phyloP scores from a whole-genome alignment of 2,797 vertebrate species.

The Pseudomugil tenellus region DNA sequence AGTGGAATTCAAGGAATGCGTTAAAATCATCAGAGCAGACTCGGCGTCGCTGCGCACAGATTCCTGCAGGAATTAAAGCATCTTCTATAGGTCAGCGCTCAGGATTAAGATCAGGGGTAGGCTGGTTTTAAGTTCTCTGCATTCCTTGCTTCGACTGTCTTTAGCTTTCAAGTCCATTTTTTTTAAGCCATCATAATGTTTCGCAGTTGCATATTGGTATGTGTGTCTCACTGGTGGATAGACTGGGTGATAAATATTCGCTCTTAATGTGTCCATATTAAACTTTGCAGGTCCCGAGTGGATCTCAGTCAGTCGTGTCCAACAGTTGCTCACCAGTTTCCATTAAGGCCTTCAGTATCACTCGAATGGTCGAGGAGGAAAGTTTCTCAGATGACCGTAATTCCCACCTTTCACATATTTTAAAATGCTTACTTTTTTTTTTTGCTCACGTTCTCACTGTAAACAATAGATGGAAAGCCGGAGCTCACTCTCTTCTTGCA shows the following conservation, averaged over 20 bases:
- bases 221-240: slow-evolving; percentile 24
- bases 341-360: slow-evolving; percentile 78
- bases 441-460: slow-evolving; percentile 28
- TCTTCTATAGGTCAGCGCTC: slow-evolving; percentile 55
- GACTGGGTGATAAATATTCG: not conserved
- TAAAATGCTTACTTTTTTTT: too few species aligned
- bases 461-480: slow-evolving; percentile 75
- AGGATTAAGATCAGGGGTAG: slow-evolving; percentile 74
- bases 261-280: slow-evolving; percentile 2
- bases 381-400: slow-evolving; percentile 53
- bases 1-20: slow-evolving; percentile 63
- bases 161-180: slow-evolving; percentile 6
- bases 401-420: not conserved
- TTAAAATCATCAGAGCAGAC: slow-evolving; percentile 50
- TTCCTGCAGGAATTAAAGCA: slow-evolving; percentile 55
- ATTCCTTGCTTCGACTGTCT: slow-evolving; percentile 26
- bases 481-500: slow-evolving; percentile 21
- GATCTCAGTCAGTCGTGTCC: slow-evolving; percentile 30
- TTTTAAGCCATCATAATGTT: not conserved
- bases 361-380: slow-evolving; percentile 82
- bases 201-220: not conserved
- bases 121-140: slow-evolving; percentile 52
- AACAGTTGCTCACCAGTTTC: slow-evolving; percentile 35
- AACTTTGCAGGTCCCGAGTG: slow-evolving; percentile 50
- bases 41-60: slow-evolving; percentile 28